phyloP scores from a whole-genome alignment of 35 echinoderm and acorn worm genomes.

The Heliocidaris tuberculata region DNA sequence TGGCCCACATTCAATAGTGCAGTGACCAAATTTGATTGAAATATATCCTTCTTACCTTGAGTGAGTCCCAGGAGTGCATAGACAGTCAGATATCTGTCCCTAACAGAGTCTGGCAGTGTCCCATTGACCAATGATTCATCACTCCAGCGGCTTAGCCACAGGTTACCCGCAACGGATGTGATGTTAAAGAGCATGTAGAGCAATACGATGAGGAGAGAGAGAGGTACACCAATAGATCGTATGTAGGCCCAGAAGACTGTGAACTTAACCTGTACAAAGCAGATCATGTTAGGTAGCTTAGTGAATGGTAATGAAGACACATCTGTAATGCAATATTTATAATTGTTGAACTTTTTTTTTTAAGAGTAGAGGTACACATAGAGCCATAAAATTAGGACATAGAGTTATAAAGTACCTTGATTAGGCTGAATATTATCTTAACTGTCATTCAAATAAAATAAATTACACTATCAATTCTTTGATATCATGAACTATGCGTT shows the following conservation, averaged over 20 bases:
- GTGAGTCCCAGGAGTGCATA: constrained; percentile 76
- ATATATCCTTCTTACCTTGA: constrained; percentile 54
- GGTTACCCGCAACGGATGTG: constrained; percentile 60
- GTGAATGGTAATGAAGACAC: too few relatives aligned
- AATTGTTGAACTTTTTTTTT: too few relatives aligned
- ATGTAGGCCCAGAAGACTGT: constrained; percentile 73
- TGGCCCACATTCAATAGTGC: too few relatives aligned
- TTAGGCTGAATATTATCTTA: too few relatives aligned
- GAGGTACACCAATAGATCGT: constrained; percentile 58
- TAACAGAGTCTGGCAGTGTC: constrained; percentile 45
- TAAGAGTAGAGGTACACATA: too few relatives aligned
- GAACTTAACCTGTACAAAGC: constrained; percentile 55
- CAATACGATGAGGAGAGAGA: constrained; percentile 62
- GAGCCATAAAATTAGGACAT: too few relatives aligned
- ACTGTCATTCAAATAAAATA: too few relatives aligned
- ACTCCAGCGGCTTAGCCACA: constrained; percentile 92
- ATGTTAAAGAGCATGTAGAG: constrained; percentile 75
- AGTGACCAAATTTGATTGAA: neutral
- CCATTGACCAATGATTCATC: constrained; percentile 71
- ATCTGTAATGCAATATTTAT: too few relatives aligned
- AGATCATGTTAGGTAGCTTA: too few relatives aligned
- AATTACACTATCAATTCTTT: too few relatives aligned
- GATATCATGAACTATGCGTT: too few relatives aligned
- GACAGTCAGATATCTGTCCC: constrained; percentile 70
- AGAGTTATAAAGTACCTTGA: too few relatives aligned